These are phyloP conservation scores for Nanorana parkeri DNA, from an alignment of 2,113 vertebrate genomes.

Conservation along the genomic window DNA sequence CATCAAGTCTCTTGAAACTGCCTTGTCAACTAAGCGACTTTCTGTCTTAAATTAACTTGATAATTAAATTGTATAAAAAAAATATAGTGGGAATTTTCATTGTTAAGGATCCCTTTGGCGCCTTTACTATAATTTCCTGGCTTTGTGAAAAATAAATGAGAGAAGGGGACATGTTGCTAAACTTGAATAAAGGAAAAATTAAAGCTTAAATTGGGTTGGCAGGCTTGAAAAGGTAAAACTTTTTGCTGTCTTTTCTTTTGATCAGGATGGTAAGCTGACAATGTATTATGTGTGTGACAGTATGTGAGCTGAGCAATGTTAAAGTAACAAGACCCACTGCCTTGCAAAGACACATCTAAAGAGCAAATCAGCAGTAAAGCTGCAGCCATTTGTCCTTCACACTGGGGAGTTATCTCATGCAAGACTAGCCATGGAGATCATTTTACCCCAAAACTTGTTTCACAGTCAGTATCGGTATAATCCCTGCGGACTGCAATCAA, in stretches of 20 bases:
- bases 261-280: conserved; percentile 1
- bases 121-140: too few species aligned
- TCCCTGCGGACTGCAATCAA: conserved; percentile 65
- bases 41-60: too few species aligned
- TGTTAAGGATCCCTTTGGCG: too few species aligned
- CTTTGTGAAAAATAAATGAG: too few species aligned
- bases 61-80: too few species aligned
- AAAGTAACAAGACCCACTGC: conserved; percentile 44
- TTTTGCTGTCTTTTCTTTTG: conserved; percentile 9
- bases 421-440: conserved; percentile 65
- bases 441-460: conserved; percentile 62
- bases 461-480: conserved; percentile 61
- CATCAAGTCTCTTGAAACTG: too few species aligned
- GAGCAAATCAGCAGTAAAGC: conserved; percentile 55
- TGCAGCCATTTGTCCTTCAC: conserved; percentile 65
- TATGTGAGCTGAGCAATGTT: conserved; percentile 19
- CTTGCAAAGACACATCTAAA: conserved; percentile 62
- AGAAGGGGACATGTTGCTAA: too few species aligned
- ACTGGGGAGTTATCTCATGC: conserved; percentile 57
- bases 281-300: conserved; percentile 34
- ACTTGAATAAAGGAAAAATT: too few species aligned
- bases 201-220: conserved; percentile 1
- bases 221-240: background rate
- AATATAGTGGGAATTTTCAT: too few species aligned
- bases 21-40: too few species aligned